Evolutionary conservation across 1,140 invertebrate genomes (phyloP).

Genomic region (Belonocnema kinseyi): DNA sequence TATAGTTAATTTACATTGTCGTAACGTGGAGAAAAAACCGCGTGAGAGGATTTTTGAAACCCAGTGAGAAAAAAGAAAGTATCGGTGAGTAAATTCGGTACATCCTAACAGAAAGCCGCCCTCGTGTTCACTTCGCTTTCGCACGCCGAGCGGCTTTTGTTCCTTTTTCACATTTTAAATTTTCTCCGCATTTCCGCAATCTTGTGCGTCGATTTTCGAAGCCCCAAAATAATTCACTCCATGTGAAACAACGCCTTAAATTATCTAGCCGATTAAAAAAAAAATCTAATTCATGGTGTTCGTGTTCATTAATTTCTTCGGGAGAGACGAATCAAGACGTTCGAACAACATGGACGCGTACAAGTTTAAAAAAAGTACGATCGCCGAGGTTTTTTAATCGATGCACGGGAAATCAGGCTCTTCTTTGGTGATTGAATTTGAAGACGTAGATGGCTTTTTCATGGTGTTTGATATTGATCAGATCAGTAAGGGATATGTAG

Average conservation of each 20-base stretch:
- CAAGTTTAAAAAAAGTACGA: conserved; percentile 11
- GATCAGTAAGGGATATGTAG: neutral
- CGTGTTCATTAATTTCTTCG: conserved; percentile 15
- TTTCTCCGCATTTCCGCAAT: neutral
- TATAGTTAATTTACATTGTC: conserved; percentile 37
- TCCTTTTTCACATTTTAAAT: conserved; percentile 36
- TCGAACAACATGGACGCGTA: conserved; percentile 53
- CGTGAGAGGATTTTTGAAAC: neutral
- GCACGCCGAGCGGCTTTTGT: conserved; percentile 41
- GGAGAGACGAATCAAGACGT: conserved; percentile 28
- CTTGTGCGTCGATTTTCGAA: neutral
- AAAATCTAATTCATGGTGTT: neutral
- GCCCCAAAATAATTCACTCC: neutral
- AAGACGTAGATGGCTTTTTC: neutral
- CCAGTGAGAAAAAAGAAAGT: neutral
- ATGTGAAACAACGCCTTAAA: neutral
- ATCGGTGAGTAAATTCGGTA: conserved; percentile 31
- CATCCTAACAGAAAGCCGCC: conserved; percentile 16
- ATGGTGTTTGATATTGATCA: neutral
- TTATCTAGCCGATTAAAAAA: neutral
- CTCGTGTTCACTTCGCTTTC: conserved; percentile 42
- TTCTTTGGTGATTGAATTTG: neutral
- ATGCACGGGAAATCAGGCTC: neutral
- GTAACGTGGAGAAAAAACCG: neutral
- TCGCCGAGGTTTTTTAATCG: neutral